Evolutionary conservation across 2,888 invertebrate genomes (phyloP), one percentile per base, ranked within the genome.

Genomic region (Tetramorium bicarinatum): DNA sequence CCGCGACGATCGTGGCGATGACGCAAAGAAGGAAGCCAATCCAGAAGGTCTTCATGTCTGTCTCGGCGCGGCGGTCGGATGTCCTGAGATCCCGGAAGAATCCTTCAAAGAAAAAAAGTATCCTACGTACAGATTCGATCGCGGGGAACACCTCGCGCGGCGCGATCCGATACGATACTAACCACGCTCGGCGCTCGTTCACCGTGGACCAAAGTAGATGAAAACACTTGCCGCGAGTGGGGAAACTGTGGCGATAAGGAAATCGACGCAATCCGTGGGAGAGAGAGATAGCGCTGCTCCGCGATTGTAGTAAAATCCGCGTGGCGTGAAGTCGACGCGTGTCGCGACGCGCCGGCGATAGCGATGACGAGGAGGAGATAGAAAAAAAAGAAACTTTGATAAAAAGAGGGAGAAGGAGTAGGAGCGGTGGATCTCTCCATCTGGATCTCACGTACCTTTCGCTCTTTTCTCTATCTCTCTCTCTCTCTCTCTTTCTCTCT

Each of bases 181-280:
- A 34, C 88, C 88, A 88, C 82, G 75, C 84, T 38, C 25, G 77
- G 74, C 72, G 84, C 44, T 56, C 72, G 9, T 41, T 44, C 59
- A 8, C n/a, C 25, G 75, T 59, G 81, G 82, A 76, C 76, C 76
- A 86, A 86, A 83, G 88, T 83, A 87, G 86, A 72, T 86, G 88
- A 88, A 85, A 91, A 92, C 89, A 91, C 90, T 89, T 90, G 88
- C 88, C 87, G 85, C 82, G 85, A 91, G 87, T 88, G 89, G 91
- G 92, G 90, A 91, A 93, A 92, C 91, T 90, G 21, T 54, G 88
- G 69, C 86, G 74, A 88, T 88, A 87, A 84, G 66, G 29, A 82
- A 86, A 87, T 86, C 75, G 86, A 69, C 89, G 79, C 61, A 69
- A 79, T 84, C 18, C 85, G 25, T 21, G 29, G 3, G 52, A 59